Evolutionary conservation across 2,797 vertebrate genomes (phyloP).

Genomic region (Centropyge bicolor): DNA sequence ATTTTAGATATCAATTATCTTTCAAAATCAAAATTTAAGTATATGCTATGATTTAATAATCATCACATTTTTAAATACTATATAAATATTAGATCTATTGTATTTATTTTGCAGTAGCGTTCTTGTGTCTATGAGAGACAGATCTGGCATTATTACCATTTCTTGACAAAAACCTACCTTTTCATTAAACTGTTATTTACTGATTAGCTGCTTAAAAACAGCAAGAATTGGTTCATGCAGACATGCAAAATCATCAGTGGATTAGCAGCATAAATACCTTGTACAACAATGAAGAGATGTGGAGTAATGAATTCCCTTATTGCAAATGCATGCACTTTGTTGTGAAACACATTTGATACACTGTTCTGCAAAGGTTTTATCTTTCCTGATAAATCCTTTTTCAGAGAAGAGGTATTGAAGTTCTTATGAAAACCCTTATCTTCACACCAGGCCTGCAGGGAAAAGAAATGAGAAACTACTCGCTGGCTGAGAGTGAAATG

Average conservation of each 20-base stretch:
- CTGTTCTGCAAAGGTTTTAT: not conserved
- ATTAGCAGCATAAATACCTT: not conserved
- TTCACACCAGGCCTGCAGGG: constrained; percentile 6
- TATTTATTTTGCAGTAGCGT: not conserved
- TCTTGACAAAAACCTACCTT: not conserved
- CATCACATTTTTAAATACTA: not conserved
- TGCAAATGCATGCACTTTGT: constrained; percentile 3
- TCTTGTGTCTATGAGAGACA: not conserved
- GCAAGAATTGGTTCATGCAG: no score
- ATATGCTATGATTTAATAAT: not conserved
- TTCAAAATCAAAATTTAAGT: not conserved
- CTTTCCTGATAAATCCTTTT: not conserved
- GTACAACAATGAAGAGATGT: not conserved
- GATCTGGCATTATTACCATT: not conserved
- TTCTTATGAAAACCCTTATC: constrained; percentile 57
- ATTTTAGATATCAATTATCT: not conserved
- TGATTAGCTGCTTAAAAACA: not conserved
- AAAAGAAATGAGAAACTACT: constrained; percentile 48
- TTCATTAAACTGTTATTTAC: not conserved
- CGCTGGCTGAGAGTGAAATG: constrained; percentile 23
- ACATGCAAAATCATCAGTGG: not conserved
- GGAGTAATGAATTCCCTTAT: not conserved
- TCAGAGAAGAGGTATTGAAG: constrained; percentile 29
- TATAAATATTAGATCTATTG: not conserved
- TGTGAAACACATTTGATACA: not conserved